Evolutionary conservation across 1,140 invertebrate species (phyloP), one percentile per base, ranked within the genome.

Genomic region (Drosophila chauvacae): DNA sequence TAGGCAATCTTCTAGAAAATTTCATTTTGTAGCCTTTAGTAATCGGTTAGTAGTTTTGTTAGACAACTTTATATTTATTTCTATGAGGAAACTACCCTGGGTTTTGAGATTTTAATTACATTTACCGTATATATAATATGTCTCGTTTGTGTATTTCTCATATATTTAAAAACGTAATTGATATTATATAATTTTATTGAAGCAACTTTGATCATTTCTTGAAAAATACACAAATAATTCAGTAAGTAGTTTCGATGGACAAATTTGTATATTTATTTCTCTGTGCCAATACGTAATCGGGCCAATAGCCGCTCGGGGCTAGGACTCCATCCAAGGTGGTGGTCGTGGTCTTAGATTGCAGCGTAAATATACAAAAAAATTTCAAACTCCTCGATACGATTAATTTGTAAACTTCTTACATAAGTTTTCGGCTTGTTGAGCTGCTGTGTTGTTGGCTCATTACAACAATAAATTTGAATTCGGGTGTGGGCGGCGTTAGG

Each of bases 381-480:
- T 30, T 9, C 11, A 13, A 33, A 39, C 44, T 50, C 69, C 47
- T 45, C 30, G 16, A 37, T 53, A 14, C 37, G 33, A 70, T 70
- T 72, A 59, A 72, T 72, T 72, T 59, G 45, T 50, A 16, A 50
- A 42, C 50, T 47, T 47, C 64, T 72, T 72, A 59, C 55, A 72
- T 71, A 60, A 51, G 66, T 51, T 72, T 51, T 23, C 30, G 11
- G 55, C 68, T 72, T 50, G 69, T 72, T 72, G 37, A 2, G 65
- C 69, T 70, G 69, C 51, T 71, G 48, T 50, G 20, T 30, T 47
- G 20, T 20, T 20, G 37, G 53, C 69, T 59, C 37, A 71, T 72
- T 72, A 71, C 37, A 39, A 16, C 66, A 14, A 71, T 60, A 71
- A 72, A 72, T 71, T 72, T 72, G 18, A 42, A 71, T 72, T 71